Evolutionary conservation across 2,888 invertebrate genomes (phyloP), one percentile per base, ranked within the genome.

Genomic region (Acleris sparsana): DNA sequence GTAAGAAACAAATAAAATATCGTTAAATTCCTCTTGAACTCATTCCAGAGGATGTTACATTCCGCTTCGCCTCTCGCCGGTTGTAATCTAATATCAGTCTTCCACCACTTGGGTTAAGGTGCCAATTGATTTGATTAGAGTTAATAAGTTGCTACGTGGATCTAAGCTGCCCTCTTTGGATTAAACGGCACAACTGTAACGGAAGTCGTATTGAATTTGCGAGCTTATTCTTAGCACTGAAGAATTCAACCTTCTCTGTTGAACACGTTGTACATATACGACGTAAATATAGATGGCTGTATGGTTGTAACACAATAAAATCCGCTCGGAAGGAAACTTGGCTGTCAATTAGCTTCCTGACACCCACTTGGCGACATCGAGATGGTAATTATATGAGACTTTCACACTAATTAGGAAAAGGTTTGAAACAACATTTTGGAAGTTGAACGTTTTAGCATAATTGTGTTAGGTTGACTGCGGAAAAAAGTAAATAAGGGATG

Each of bases 391-490:
- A 70, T 72, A 67, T 67, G 63, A 64, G 63, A 72, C 69, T 70
- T 67, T 57, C 64, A 61, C 63, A 68, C 69, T 73, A 73, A 75
- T 75, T 73, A 74, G 65, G 62, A 67, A 56, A 60, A 69, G 69
- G 69, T 69, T 67, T 69, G 62, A 25, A 52, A 66, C 62, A 65
- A 66, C 33, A 63, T 58, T 58, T 64, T 52, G 20, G 18, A 39
- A 20, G 33, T 55, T n/a, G 17, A 43, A 18, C 20, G 7, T 55
- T 55, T 22, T 43, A 18, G 17, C 17, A 39, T 43, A 55, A 43
- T 55, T 6, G 46, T 17, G n/a, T 46, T 7, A 46, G 33, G 13
- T 20, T 51, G 16, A 17, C n/a, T 46, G 9, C 39, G 46, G n/a
- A n/a, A 46, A 46, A 39, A 4, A 39, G 13, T 13, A 39, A 39